Base-by-base conservation (phyloP, 2,113 vertebrate genomes). In the Elaphurus davidianus region DNA sequence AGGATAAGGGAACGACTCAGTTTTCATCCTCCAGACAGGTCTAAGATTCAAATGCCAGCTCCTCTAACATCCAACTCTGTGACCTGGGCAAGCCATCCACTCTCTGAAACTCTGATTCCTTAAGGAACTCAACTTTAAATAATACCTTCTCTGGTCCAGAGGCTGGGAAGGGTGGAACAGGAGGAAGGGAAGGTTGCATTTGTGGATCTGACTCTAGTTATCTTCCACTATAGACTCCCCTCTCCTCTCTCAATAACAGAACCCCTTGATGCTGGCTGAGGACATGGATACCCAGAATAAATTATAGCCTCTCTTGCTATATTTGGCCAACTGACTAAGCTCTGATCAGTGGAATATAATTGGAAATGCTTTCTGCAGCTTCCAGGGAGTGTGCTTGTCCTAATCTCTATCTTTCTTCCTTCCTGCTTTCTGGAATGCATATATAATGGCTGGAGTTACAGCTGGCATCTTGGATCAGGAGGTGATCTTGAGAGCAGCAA, bases 391-490 rank as follows among this genome's bases (percentile, higher is more conserved):
- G 6, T 14, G 5, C 16, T 89, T 16, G 30, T 17, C 50, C 36
- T 87, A 27, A 47, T 33, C 76, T 43, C 76, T 50, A 21, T 17
- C 36, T 88, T 57, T 28, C 91, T 62, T 25, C 15, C 54, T 23
- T 40, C 74, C 96, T 95, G 15, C 52, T 85, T 90, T 94, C 79
- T 27, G 15, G 54, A 81, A 85, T 54, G 21, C 57, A 82, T 64
- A 43, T 76, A 10, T 3, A 52, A 92, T 13, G 91, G 27, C 95
- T n/a, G 30, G 85, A 88, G 59, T 82, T 60, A 76, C 30, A 85
- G n/a, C 36, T 59, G 27, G 36, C 25, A 84, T 45, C 62, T 71
- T 93, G 82, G 43, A 76, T 60, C 43, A 71, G 45, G 43, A 91
- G 47, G 59, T 85, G 21, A 86, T 28, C 62, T 83, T 86, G 43